These are phyloP conservation scores for Zaprionus capensis DNA, from an alignment of 1,140 invertebrate genomes.

Conservation along the genomic window DNA sequence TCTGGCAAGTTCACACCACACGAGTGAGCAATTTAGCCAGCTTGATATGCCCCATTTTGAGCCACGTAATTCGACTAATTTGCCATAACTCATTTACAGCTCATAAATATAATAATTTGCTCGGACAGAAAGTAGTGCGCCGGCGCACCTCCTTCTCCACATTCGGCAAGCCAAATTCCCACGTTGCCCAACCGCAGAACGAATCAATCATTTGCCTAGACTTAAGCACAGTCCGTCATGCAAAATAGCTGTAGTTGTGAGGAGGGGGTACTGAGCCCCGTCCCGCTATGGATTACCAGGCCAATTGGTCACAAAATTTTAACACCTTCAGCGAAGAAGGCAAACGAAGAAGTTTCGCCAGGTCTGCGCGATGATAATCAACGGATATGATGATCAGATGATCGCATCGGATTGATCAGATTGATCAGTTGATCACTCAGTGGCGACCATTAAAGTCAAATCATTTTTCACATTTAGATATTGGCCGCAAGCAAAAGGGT, in stretches of 20 bases:
- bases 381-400: slow-evolving; percentile 31
- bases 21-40: slow-evolving; percentile 14
- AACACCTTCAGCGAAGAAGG: slow-evolving; percentile 60
- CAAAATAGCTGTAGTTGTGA: slow-evolving; percentile 52
- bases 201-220: slow-evolving; percentile 77
- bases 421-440: slow-evolving; percentile 69
- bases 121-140: slow-evolving; percentile 66
- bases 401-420: slow-evolving; percentile 29
- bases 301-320: slow-evolving; percentile 81
- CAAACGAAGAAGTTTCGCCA: slow-evolving; percentile 18
- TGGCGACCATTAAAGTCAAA: slow-evolving; percentile 84
- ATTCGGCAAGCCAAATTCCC: slow-evolving; percentile 65
- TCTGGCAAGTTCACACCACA: slow-evolving; percentile 18
- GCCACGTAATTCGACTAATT: slow-evolving; percentile 50
- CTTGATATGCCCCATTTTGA: slow-evolving; percentile 11
- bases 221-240: slow-evolving; percentile 22
- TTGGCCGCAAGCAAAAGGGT: slow-evolving; percentile 46
- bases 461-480: slow-evolving; percentile 84
- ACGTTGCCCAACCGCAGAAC: slow-evolving; percentile 70
- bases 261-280: neutral
- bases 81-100: slow-evolving; percentile 65
- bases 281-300: slow-evolving; percentile 8
- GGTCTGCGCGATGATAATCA: slow-evolving; percentile 44
- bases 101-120: slow-evolving; percentile 70
- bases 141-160: slow-evolving; percentile 56